Evolutionary conservation across 2,113 vertebrate genomes (phyloP).

Genomic region (Crotalus tigris): DNA sequence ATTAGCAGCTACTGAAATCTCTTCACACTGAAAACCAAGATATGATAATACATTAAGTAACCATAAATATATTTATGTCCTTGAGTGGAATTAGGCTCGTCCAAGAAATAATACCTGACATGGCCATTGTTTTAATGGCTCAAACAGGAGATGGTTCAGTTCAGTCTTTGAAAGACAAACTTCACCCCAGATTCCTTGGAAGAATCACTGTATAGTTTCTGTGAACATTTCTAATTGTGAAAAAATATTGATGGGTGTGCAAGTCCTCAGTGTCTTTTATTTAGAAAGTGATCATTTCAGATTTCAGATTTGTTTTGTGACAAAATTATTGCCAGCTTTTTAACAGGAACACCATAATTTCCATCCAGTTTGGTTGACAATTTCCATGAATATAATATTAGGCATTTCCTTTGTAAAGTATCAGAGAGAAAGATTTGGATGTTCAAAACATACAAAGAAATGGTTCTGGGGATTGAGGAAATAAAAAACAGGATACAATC

Average conservation of each 20-base stretch:
- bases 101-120: neutral
- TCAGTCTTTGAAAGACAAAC: neutral
- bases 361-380: neutral
- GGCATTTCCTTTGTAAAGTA: neutral
- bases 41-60: neutral
- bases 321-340: neutral
- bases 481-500: neutral
- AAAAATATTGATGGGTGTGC: neutral
- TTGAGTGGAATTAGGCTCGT: neutral
- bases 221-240: neutral
- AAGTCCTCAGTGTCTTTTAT: neutral
- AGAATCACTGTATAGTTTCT: neutral
- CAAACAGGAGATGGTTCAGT: neutral
- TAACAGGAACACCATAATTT: neutral
- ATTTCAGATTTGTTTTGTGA: neutral
- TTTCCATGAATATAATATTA: neutral
- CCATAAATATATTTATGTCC: neutral
- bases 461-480: neutral
- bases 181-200: neutral
- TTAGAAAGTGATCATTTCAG: neutral
- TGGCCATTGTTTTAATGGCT: neutral
- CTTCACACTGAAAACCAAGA: neutral
- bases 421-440: neutral
- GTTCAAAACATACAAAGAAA: neutral
- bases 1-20: neutral